Conservation (phyloP, 2,113 vertebrate species). For the Hydropotes inermis region DNA sequence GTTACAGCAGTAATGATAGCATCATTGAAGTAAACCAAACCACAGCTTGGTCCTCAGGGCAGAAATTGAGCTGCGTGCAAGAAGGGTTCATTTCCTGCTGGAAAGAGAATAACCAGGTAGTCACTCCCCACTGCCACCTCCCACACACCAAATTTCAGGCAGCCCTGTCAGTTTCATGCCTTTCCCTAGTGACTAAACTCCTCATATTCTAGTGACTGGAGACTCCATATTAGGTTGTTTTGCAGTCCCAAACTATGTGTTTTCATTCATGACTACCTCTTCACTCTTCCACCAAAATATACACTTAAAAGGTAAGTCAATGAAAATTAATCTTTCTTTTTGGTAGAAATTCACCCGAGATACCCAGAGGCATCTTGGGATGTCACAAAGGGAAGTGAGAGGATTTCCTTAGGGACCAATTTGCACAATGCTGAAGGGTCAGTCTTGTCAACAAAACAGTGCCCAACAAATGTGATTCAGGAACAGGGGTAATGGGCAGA, state of each 20-base stretch:
- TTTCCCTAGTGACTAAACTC: neutral
- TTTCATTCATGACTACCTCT: neutral
- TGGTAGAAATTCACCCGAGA: constrained; percentile 51
- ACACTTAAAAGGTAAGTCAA: constrained; percentile 9
- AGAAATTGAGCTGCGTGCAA: neutral
- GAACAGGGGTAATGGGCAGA: neutral
- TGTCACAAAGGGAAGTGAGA: neutral
- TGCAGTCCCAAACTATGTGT: neutral
- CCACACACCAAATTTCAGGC: neutral
- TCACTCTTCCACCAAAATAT: neutral
- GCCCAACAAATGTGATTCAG: neutral
- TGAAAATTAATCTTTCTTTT: constrained; percentile 2
- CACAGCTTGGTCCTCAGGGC: neutral
- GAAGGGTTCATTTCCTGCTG: neutral
- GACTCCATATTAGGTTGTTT: neutral
- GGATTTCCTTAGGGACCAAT: neutral
- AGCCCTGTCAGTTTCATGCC: neutral
- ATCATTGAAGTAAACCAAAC: neutral
- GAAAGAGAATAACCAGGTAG: neutral
- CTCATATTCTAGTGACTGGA: neutral
- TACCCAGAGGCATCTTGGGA: constrained; percentile 6
- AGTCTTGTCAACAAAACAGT: constrained; percentile 27
- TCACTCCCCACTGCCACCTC: neutral
- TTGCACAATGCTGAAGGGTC: neutral
- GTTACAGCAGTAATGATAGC: neutral